phyloP scores from a whole-genome alignment of 2,113 vertebrate species.

The Sclerurus mexicanus region DNA sequence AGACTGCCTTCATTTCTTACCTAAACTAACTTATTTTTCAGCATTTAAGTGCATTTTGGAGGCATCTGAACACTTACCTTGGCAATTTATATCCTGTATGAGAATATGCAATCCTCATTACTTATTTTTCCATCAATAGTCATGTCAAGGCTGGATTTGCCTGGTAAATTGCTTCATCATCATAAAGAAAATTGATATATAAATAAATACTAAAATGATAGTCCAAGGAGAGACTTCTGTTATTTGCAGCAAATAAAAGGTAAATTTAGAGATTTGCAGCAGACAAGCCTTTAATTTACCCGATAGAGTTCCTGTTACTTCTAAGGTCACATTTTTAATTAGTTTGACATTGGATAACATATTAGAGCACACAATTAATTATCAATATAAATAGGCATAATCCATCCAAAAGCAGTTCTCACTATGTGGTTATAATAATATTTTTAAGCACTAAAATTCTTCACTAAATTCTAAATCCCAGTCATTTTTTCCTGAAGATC shows the following conservation, averaged over 20 bases:
- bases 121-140: neutral
- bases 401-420: neutral
- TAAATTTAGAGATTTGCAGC: neutral
- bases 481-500: neutral
- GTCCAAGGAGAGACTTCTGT: neutral
- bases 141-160: neutral
- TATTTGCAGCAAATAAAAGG: neutral
- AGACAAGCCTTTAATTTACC: neutral
- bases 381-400: neutral
- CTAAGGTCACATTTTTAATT: neutral
- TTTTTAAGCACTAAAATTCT: neutral
- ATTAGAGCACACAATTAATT: neutral
- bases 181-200: neutral
- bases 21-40: neutral
- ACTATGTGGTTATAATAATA: neutral
- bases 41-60: neutral
- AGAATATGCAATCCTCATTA: neutral
- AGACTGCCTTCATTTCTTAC: neutral
- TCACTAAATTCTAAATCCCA: neutral
- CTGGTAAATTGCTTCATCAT: neutral
- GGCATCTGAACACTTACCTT: neutral
- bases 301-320: neutral
- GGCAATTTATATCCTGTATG: neutral
- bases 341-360: neutral
- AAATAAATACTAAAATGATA: neutral